Evolutionary conservation across 2,888 invertebrate genomes (phyloP), one percentile per base, ranked within the genome.

Genomic region (Nomada hirtipes): DNA sequence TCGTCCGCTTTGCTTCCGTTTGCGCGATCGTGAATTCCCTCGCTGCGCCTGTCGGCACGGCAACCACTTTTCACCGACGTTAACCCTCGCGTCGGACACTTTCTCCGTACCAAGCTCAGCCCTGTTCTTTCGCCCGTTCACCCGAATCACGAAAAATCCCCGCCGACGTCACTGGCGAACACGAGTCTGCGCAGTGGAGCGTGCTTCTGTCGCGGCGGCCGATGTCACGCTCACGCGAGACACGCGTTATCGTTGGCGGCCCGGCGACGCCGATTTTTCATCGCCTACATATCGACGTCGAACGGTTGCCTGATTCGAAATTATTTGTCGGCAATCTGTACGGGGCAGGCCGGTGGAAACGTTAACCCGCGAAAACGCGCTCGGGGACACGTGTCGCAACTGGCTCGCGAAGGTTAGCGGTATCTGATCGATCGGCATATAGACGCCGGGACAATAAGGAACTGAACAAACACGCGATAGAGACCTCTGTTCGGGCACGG

Each of bases 141-240:
- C 92, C 93, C 93, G 93, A 92, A 93, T 90, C 92, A 91, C 90
- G 90, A 93, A 93, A 93, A 93, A 93, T 92, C 82, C 42, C 44
- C 64, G 26, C 71, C 18, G 36, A 73, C 78, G 61, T 68, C 82
- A 76, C 47, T 29, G 36, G 57, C 29, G 42, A 60, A 68, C 82
- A 55, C n/a, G 60, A 47, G 75, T 76, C 75, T 83, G 75, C 65
- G 76, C 80, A 77, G 69, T 77, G 79, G 76, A 86, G 82, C 84
- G 75, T 84, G 84, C 79, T 77, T 82, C 86, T 80, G 86, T 86
- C 86, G 79, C 77, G 71, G 47, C 79, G 71, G 26, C 76, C 79
- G 84, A 77, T 84, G 76, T 77, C 72, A 76, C 74, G 77, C 84
- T 81, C 83, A 70, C 76, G 73, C 81, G 81, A 82, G 63, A 11